Percentiles rank a stretch among this genome's conserved stretches.
phyloP scores from a whole-genome alignment of 64 coral and sea anemone species.

The Montipora sp. region DNA sequence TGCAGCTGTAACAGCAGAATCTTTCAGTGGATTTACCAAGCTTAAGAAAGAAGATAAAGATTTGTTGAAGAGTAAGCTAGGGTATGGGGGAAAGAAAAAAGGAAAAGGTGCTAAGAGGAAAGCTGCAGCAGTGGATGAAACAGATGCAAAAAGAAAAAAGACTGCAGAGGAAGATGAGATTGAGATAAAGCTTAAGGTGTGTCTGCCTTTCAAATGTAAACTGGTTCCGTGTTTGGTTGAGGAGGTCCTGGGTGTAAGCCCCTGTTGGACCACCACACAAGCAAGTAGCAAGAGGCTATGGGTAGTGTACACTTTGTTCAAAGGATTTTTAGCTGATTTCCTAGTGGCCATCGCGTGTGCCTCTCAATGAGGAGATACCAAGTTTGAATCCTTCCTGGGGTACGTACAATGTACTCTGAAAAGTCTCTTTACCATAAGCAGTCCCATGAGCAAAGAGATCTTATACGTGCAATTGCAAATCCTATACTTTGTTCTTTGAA shows the following conservation, averaged over 20 bases:
- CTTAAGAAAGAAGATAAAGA: slow-evolving; percentile 87
- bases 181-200: slow-evolving; percentile 81
- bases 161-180: slow-evolving; percentile 71
- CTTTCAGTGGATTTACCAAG: slow-evolving; percentile 80
- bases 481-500: no score
- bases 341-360: no score
- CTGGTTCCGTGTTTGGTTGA: not conserved
- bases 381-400: no score
- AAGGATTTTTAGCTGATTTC: no score
- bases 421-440: no score
- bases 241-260: not conserved
- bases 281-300: no score
- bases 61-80: slow-evolving; percentile 80
- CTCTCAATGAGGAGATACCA: no score
- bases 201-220: not conserved
- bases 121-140: slow-evolving; percentile 54
- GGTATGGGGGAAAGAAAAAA: slow-evolving; percentile 54
- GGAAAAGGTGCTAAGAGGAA: slow-evolving; percentile 79
- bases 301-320: no score
- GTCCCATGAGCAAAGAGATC: no score
- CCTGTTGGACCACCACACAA: no score
- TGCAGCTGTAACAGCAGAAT: slow-evolving; percentile 71
- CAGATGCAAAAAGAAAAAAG: slow-evolving; percentile 66
- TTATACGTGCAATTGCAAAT: no score
- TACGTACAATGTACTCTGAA: no score